phyloP scores from a whole-genome alignment of 2,888 invertebrate genomes.

The Caenorhabditis sp. region DNA sequence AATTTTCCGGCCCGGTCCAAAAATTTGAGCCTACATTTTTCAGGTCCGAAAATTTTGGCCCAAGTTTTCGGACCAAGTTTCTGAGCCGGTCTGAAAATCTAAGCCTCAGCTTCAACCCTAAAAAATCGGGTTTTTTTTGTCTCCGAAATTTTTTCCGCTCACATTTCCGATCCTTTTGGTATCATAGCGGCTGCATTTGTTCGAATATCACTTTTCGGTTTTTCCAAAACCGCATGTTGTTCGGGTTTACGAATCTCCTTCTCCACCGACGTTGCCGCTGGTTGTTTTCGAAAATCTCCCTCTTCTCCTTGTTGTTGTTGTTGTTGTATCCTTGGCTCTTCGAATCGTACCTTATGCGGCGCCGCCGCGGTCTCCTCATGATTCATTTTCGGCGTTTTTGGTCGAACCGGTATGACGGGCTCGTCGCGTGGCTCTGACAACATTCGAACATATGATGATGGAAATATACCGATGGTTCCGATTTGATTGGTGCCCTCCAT shows the following conservation, averaged over 20 bases:
- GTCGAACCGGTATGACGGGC: constrained; percentile 41
- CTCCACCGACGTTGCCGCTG: not conserved
- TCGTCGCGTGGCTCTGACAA: constrained; percentile 6
- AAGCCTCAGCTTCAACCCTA: too few relatives aligned
- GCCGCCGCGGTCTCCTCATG: not conserved
- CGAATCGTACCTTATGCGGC: not conserved
- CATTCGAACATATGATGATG: constrained; percentile 56
- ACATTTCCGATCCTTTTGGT: constrained; percentile 52
- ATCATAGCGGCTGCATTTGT: constrained; percentile 40
- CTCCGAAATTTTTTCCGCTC: too few relatives aligned
- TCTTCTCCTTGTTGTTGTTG: not conserved
- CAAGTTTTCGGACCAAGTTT: too few relatives aligned
- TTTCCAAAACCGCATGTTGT: not conserved
- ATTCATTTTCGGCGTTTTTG: constrained; percentile 52
- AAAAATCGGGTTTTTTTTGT: too few relatives aligned
- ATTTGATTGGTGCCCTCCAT: constrained; percentile 60
- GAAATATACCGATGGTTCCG: constrained; percentile 66
- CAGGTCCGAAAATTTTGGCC: too few relatives aligned
- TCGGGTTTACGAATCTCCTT: not conserved
- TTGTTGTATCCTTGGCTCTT: not conserved
- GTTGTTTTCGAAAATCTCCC: not conserved
- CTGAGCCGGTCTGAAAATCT: too few relatives aligned
- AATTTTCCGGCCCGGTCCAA: not conserved
- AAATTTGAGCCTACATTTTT: not conserved
- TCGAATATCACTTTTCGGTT: constrained; percentile 9